phyloP scores from a whole-genome alignment of 1,140 invertebrate species.

The Olivierus martensii region DNA sequence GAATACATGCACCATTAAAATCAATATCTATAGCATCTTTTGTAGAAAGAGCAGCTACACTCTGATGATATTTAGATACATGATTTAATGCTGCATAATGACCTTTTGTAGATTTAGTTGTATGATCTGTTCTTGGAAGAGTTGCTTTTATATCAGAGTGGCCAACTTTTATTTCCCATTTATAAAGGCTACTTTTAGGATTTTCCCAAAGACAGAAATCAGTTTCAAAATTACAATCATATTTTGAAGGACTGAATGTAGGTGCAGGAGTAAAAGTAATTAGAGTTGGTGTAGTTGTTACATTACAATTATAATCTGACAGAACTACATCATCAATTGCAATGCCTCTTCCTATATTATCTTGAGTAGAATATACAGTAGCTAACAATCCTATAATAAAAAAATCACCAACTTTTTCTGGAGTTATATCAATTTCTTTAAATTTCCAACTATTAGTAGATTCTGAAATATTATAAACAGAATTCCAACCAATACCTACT shows the following conservation, averaged over 20 bases:
- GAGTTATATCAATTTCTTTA: slow-evolving; percentile 9
- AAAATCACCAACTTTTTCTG: slow-evolving; percentile 6
- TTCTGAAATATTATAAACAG: not conserved
- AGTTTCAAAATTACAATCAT: slow-evolving; percentile 12
- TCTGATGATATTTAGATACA: not conserved
- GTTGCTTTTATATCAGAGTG: slow-evolving; percentile 5
- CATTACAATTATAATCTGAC: not conserved
- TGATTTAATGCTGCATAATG: slow-evolving; percentile 9
- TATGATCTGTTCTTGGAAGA: slow-evolving; percentile 9
- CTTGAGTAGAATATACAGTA: not conserved
- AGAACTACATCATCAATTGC: slow-evolving; percentile 17
- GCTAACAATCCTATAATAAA: slow-evolving; percentile 10
- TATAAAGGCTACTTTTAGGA: not conserved
- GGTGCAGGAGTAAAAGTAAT: slow-evolving; percentile 4
- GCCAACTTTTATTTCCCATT: slow-evolving; percentile 4
- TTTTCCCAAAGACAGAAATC: slow-evolving; percentile 11
- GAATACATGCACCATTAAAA: slow-evolving; percentile 7
- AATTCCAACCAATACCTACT: slow-evolving; percentile 8
- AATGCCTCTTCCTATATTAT: slow-evolving; percentile 13
- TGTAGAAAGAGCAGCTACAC: not conserved
- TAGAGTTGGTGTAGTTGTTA: not conserved
- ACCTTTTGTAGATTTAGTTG: slow-evolving; percentile 8
- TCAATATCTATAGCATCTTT: slow-evolving; percentile 1
- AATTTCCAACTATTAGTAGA: slow-evolving; percentile 6
- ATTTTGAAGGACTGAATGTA: not conserved